Evolutionary conservation across 1,140 invertebrate species (phyloP).

Genomic region (Phortica variegata): DNA sequence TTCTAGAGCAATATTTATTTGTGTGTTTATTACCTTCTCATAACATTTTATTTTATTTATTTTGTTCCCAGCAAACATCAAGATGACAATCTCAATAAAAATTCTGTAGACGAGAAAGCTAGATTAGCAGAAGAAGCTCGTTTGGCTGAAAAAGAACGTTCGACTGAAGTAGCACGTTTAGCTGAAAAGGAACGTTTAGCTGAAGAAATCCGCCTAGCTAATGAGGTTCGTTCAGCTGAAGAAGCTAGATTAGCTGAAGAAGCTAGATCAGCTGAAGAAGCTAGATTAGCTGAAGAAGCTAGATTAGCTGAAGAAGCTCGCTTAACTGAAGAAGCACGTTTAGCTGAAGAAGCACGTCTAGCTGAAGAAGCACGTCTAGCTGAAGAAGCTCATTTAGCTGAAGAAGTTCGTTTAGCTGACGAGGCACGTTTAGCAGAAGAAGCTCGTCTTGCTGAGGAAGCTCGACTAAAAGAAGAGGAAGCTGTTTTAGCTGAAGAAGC

Average conservation of each 20-base stretch:
- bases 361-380: constrained; percentile 61
- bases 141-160: constrained; percentile 57
- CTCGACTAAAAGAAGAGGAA: constrained; percentile 59
- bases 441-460: constrained; percentile 59
- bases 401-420: constrained; percentile 59
- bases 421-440: constrained; percentile 57
- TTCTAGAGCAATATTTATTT: too few relatives aligned
- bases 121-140: constrained; percentile 58
- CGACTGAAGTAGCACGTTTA: constrained; percentile 59
- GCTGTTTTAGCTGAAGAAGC: constrained; percentile 61
- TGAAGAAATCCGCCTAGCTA: constrained; percentile 59
- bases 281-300: constrained; percentile 56
- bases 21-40: too few relatives aligned
- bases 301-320: constrained; percentile 59
- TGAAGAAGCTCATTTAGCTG: constrained; percentile 48
- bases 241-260: constrained; percentile 58
- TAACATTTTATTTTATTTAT: too few relatives aligned
- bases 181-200: constrained; percentile 53
- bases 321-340: constrained; percentile 56
- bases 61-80: too few relatives aligned
- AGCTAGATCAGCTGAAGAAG: constrained; percentile 57
- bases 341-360: constrained; percentile 59
- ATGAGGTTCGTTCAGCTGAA: constrained; percentile 58
- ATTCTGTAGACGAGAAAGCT: constrained; percentile 58
- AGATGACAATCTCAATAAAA: constrained; percentile 9